Evolutionary conservation across 92 coral and sea anemone genomes (phyloP).

Genomic region (Parazoanthus atlanticus): DNA sequence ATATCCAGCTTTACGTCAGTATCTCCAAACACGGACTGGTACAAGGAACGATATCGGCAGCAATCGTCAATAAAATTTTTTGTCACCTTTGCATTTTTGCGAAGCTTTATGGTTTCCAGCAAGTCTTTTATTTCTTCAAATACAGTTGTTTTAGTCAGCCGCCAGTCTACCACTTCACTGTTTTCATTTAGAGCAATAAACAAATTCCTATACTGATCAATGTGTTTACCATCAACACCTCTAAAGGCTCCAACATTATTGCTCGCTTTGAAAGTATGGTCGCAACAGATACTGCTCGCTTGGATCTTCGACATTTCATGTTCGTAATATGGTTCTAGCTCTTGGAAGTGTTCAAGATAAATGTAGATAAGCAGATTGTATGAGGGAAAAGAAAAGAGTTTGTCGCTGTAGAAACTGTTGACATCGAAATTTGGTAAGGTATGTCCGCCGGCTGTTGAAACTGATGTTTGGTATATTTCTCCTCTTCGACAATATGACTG

Average conservation of each 20-base stretch:
- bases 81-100: background rate
- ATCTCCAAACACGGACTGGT: conserved; percentile 41
- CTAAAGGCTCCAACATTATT: conserved; percentile 28
- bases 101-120: background rate
- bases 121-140: background rate
- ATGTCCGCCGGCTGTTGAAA: background rate
- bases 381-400: conserved; percentile 41
- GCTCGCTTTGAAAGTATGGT: conserved; percentile 46
- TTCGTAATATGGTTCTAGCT: conserved; percentile 18
- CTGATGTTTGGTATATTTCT: conserved; percentile 1
- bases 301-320: background rate
- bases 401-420: conserved; percentile 32
- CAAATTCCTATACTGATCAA: background rate
- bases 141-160: no score
- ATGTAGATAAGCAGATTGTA: conserved; percentile 12
- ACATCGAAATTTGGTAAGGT: background rate
- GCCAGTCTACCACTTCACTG: no score
- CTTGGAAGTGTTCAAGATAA: conserved; percentile 36
- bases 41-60: conserved; percentile 25
- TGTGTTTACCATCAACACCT: background rate
- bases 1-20: conserved; percentile 47
- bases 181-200: no score
- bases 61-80: conserved; percentile 43
- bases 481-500: background rate
- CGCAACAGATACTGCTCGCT: conserved; percentile 31